Evolutionary conservation across 1,140 invertebrate species (phyloP).

Genomic region (Alviniconcha marisindica): DNA sequence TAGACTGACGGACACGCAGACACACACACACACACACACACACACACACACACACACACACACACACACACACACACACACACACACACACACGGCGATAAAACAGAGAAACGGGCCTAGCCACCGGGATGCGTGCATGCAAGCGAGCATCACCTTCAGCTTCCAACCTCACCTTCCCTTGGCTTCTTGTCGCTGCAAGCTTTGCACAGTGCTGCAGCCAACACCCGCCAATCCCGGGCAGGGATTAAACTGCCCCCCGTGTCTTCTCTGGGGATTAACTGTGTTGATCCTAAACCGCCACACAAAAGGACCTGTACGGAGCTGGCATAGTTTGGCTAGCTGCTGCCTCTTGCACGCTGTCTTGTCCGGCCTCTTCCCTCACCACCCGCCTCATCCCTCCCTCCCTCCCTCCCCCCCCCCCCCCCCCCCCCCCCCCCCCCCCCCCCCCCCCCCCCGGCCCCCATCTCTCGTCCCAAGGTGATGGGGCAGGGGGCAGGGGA

Average conservation of each 20-base stretch:
- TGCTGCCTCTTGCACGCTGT: neutral
- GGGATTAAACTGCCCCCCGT: neutral
- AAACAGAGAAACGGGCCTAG: no score
- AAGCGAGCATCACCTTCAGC: no score
- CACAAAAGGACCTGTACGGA: slow-evolving; percentile 18
- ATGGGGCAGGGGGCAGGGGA: no score
- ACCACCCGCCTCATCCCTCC: no score
- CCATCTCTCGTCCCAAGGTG: no score
- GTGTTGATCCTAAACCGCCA: slow-evolving; percentile 19
- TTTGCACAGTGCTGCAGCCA: neutral
- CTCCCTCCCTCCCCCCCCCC: no score
- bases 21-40: neutral
- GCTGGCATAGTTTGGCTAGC: neutral
- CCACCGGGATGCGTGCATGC: no score
- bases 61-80: neutral
- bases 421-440: no score
- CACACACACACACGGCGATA: neutral
- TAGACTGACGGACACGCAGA: no score
- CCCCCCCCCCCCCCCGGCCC: no score
- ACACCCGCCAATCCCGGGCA: neutral
- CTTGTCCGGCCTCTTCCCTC: no score
- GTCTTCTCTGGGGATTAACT: slow-evolving; percentile 21
- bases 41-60: neutral
- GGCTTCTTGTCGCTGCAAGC: slow-evolving; percentile 23
- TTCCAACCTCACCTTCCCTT: neutral